A percentile compares a stretch with the other conserved stretches of the same genome.
Evolutionary conservation across 2,888 invertebrate species (phyloP).

Genomic region (Phrixothrix hirtus): DNA sequence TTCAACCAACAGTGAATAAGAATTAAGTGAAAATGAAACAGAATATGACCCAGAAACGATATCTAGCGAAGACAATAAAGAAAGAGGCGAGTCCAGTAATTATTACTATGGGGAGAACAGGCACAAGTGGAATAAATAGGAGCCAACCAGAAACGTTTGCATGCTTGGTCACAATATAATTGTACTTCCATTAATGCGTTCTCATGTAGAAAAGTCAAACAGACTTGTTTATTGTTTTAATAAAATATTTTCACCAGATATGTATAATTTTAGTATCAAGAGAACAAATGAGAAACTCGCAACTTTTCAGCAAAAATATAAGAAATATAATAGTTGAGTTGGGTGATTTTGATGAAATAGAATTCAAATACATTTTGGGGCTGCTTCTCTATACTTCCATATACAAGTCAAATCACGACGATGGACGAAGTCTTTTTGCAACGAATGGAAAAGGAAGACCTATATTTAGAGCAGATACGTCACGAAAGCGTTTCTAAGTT

Average conservation of each 20-base stretch:
- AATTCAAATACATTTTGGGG: conserved; percentile 1
- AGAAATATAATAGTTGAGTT: neutral
- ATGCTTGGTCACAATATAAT: neutral
- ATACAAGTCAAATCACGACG: conserved; percentile 2
- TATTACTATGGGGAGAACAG: too few species aligned
- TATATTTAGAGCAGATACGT: neutral
- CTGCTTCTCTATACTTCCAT: conserved; percentile 1
- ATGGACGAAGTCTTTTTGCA: conserved; percentile 2
- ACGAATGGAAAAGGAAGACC: neutral
- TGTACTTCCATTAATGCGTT: conserved; percentile 1
- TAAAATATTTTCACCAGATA: conserved; percentile 1
- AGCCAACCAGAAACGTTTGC: neutral
- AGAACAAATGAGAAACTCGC: neutral
- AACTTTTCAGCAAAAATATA: neutral
- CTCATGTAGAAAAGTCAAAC: neutral
- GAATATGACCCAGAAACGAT: conserved; percentile 1
- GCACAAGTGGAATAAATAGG: neutral
- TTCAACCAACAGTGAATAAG: neutral
- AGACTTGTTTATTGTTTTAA: conserved; percentile 1
- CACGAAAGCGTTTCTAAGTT: neutral
- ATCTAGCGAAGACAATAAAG: conserved; percentile 1
- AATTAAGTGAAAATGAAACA: too few species aligned
- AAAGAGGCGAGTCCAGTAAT: neutral
- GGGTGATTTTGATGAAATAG: neutral
- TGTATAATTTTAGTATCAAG: neutral